Evolutionary conservation across 2,888 invertebrate species (phyloP).

Genomic region (Trichogramma evanescens): DNA sequence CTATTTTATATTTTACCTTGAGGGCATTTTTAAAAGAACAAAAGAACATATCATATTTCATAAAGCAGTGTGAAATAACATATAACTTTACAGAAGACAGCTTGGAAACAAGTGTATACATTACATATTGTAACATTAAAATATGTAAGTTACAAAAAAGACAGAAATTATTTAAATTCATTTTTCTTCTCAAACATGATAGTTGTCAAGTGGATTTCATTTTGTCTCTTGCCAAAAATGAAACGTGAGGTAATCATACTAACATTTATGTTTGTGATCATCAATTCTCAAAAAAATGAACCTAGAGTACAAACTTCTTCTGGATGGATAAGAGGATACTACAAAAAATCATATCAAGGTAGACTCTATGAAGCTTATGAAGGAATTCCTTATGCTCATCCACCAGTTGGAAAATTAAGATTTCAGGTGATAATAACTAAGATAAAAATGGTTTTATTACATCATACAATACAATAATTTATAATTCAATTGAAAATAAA

Average conservation of each 20-base stretch:
- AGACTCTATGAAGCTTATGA: slow-evolving; percentile 35
- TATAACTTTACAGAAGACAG: no score
- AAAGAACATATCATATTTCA: background rate
- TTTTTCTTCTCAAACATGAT: no score
- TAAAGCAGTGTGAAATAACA: background rate
- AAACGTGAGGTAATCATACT: no score
- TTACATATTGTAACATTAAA: no score
- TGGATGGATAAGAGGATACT: slow-evolving; percentile 32
- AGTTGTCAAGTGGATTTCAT: no score
- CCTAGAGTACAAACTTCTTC: slow-evolving; percentile 31
- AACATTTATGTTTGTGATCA: no score
- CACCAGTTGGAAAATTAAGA: slow-evolving; percentile 35
- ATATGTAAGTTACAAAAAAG: no score
- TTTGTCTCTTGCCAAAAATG: no score
- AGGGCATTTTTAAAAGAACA: background rate
- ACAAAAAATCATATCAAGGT: slow-evolving; percentile 32
- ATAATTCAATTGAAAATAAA: slow-evolving; percentile 3
- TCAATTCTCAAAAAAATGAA: slow-evolving; percentile 1
- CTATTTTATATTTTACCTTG: no score
- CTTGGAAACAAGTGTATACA: no score
- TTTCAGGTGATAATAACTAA: slow-evolving; percentile 30
- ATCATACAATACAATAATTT: background rate
- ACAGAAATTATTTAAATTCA: no score
- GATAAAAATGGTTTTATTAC: background rate
- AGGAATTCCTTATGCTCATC: slow-evolving; percentile 38